Conservation (phyloP, 2,113 vertebrate species). For the Empidonax traillii region DNA sequence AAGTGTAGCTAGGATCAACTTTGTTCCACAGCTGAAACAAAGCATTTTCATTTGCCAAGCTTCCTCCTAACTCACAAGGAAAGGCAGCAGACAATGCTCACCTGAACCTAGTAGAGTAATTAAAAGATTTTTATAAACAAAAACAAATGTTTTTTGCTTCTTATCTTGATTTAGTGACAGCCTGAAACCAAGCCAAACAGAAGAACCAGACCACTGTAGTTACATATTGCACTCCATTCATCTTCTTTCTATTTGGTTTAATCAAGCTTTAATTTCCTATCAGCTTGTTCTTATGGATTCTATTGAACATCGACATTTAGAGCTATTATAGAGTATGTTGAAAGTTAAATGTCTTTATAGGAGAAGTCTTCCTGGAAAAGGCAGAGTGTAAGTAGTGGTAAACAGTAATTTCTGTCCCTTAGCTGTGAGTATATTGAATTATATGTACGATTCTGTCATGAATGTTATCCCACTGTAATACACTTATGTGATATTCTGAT, state of each 20-base stretch:
- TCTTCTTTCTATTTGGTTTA: constrained; percentile 1
- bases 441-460: neutral
- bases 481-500: no score
- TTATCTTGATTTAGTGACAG: constrained; percentile 10
- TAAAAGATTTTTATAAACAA: neutral
- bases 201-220: neutral
- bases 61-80: neutral
- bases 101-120: neutral
- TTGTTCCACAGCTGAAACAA: neutral
- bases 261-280: constrained; percentile 10
- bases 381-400: neutral
- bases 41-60: neutral
- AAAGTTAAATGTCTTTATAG: neutral
- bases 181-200: constrained; percentile 1
- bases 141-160: neutral
- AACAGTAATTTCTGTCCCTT: neutral
- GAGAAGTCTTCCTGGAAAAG: neutral
- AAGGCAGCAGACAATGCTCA: neutral
- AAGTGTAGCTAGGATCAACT: neutral
- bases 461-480: neutral
- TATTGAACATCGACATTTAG: neutral
- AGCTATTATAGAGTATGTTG: neutral
- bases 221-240: neutral
- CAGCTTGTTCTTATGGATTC: neutral
- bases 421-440: neutral